Conservation (phyloP, 2,797 vertebrate species). For the Zalophus californianus region DNA sequence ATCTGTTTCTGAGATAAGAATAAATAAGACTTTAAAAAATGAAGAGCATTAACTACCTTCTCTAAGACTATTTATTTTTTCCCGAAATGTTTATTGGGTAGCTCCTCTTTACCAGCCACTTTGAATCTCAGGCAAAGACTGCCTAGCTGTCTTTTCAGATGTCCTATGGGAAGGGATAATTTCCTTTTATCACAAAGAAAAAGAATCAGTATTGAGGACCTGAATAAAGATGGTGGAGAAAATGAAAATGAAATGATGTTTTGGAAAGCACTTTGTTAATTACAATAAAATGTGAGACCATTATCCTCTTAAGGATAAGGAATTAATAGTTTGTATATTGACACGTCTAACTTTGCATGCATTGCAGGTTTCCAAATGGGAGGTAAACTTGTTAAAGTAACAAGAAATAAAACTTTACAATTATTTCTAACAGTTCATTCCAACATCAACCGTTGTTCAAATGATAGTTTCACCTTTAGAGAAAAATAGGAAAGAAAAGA, state of each 20-base stretch:
- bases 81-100: neutral
- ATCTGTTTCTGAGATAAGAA: neutral
- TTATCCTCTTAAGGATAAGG: neutral
- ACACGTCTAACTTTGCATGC: neutral
- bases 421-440: neutral
- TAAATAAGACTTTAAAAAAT: neutral
- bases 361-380: neutral
- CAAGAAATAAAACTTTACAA: neutral
- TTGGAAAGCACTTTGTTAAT: neutral
- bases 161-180: neutral
- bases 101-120: neutral
- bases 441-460: neutral
- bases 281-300: neutral
- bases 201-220: neutral
- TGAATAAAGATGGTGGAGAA: neutral
- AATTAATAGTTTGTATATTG: neutral
- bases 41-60: neutral
- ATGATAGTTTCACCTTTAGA: neutral
- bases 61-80: neutral
- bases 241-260: neutral
- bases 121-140: neutral
- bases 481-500: neutral
- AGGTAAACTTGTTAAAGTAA: neutral
- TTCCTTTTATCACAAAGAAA: constrained; percentile 19
- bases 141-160: neutral